Evolutionary conservation across 2,797 vertebrate genomes (phyloP), one percentile per base, ranked within the genome.

Genomic region (Syngnathus acus): DNA sequence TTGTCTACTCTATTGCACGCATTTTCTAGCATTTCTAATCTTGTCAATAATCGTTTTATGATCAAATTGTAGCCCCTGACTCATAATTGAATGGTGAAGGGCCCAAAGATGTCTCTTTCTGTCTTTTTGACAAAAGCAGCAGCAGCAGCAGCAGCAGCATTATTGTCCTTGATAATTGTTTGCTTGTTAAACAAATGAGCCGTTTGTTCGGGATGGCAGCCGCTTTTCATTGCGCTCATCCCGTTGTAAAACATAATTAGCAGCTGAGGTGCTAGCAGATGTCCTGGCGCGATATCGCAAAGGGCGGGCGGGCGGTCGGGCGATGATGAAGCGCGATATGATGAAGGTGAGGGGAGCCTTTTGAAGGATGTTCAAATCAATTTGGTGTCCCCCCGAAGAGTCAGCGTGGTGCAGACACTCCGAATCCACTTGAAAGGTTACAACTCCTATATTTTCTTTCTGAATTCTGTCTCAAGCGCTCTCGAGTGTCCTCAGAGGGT

Each of bases 371-470:
- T 72, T 82, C 78, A 78, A 78, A 78, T 68, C 73, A 82, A 65
- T 67, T 53, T 42, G 67, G 59, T 75, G 38, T 63, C 77, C 47
- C 67, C 43, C 43, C 43, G 1, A 6, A 45, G 21, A 13, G 55
- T 57, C 16, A 14, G 55, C 55, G 3, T n/a, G 55, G 32, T 38
- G 32, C 26, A 19, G 48, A 77, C 64, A 78, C 71, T 40, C 65
- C 23, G 76, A 80, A 70, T 76, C 42, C 65, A 67, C 67, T 80
- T 72, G 51, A 86, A 87, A 86, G 84, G 79, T 89, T 80, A 80
- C 64, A 72, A 73, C 65, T 81, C 69, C 74, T 78, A 76, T 69
- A 3, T 50, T 64, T 50, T 50, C 19, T 48, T 57, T 40, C 39
- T 81, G 26, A 14, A 37, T 66, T 75, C 21, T 63, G 54, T 67